phyloP scores from a whole-genome alignment of 2,797 vertebrate genomes.

The Neoniphon sammara region DNA sequence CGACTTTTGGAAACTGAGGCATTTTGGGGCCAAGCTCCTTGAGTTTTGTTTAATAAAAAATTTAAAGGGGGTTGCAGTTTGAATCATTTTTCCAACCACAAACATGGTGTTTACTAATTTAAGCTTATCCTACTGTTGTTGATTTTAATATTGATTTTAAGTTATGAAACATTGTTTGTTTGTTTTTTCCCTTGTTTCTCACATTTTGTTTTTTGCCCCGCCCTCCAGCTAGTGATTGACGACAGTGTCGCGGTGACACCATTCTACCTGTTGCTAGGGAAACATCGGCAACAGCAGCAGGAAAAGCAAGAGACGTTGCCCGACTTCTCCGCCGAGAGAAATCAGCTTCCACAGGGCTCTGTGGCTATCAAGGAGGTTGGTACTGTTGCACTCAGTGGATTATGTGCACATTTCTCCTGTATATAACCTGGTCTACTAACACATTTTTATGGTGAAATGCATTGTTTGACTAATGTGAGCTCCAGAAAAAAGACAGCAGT shows the following conservation, averaged over 20 bases:
- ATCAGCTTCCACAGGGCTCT: slow-evolving; percentile 79
- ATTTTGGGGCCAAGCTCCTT: too few relatives aligned
- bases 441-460: too few relatives aligned
- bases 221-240: slow-evolving; percentile 84
- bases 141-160: too few relatives aligned
- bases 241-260: slow-evolving; percentile 92
- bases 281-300: slow-evolving; percentile 81
- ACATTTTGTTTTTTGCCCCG: slow-evolving; percentile 16
- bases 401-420: not conserved
- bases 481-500: too few relatives aligned
- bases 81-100: too few relatives aligned
- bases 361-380: slow-evolving; percentile 89
- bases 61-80: too few relatives aligned
- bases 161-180: too few relatives aligned
- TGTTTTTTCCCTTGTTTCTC: not conserved
- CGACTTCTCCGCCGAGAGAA: slow-evolving; percentile 48
- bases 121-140: too few relatives aligned
- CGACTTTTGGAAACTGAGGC: too few relatives aligned
- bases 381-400: accelerated
- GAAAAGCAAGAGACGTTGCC: slow-evolving; percentile 51
- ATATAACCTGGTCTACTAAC: not conserved
- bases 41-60: too few relatives aligned
- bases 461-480: too few relatives aligned
- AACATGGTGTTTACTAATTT: too few relatives aligned
- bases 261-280: slow-evolving; percentile 91